phyloP scores from a whole-genome alignment of 2,888 invertebrate genomes.

The Himalopsyche anomala region DNA sequence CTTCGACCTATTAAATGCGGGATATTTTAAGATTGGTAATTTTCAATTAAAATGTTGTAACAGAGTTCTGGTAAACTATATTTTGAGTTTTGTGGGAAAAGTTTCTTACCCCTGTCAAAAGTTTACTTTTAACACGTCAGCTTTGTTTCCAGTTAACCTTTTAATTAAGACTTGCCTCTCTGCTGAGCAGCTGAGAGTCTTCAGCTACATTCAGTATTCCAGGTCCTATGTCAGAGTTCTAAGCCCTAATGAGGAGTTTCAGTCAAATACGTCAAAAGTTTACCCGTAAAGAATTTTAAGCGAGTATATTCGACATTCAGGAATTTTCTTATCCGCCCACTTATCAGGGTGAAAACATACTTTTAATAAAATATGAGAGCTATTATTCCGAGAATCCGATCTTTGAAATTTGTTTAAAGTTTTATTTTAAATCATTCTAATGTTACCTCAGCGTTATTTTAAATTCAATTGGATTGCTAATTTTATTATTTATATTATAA shows the following conservation, averaged over 20 bases:
- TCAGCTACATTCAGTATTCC: background rate
- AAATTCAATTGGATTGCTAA: no score
- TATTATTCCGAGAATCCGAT: no score
- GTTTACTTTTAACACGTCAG: slow-evolving; percentile 30
- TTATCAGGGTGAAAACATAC: background rate
- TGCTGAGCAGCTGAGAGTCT: background rate
- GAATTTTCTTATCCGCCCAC: background rate
- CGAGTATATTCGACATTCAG: background rate
- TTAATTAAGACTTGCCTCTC: slow-evolving; percentile 14
- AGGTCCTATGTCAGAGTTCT: slow-evolving; percentile 8
- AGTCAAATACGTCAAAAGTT: slow-evolving; percentile 13
- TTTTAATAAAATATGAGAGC: no score
- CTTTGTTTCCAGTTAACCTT: slow-evolving; percentile 26
- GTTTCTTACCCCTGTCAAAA: slow-evolving; percentile 9
- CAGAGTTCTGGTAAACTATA: background rate
- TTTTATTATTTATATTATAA: no score
- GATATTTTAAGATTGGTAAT: no score
- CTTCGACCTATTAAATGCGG: no score
- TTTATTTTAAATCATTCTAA: no score
- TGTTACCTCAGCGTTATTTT: no score
- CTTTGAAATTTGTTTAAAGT: no score
- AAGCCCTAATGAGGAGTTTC: slow-evolving; percentile 17
- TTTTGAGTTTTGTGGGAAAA: background rate
- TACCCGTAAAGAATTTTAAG: slow-evolving; percentile 3
- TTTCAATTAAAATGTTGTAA: background rate